Base-by-base conservation (phyloP, 1,140 invertebrate genomes). In the Ylistrum balloti region DNA sequence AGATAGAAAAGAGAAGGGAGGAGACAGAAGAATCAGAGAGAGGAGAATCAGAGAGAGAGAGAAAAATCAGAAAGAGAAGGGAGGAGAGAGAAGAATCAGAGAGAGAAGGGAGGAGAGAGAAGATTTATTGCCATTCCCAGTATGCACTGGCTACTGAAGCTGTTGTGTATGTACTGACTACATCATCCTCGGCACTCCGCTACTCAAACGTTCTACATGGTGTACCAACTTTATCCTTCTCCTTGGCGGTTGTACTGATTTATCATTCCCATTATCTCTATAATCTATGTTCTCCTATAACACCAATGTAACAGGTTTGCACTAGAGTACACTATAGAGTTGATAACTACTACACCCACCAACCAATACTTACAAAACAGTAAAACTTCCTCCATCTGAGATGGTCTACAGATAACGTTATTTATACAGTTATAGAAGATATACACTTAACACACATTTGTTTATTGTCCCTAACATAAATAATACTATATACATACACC, bases 31-130 rank as follows among this genome's bases (percentile, higher is more conserved):
- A n/a, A n/a, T n/a, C n/a, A n/a, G n/a, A n/a, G n/a, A n/a, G n/a
- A n/a, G n/a, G n/a, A n/a, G n/a, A n/a, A n/a, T n/a, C n/a, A n/a
- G n/a, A n/a, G n/a, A n/a, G n/a, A n/a, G n/a, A n/a, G n/a, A n/a
- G n/a, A n/a, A n/a, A n/a, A n/a, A n/a, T n/a, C n/a, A n/a, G n/a
- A n/a, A n/a, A n/a, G n/a, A n/a, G n/a, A n/a, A n/a, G n/a, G n/a
- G n/a, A 97, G 94, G 88, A 92, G 94, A 93, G 32, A 28, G 45
- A 87, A 91, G 20, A 11, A 33, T 48, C 32, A 33, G n/a, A 86
- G 86, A 48, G 28, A 38, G 41, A 41, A 88, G n/a, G 32, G n/a
- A 41, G 20, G 85, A 33, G 33, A 33, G n/a, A 15, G 35, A 34
- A 35, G 15, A 86, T 35, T 20, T 33, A 86, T 15, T 35, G 22